phyloP scores from a whole-genome alignment of 2,797 vertebrate species.

The Lateolabrax maculatus region DNA sequence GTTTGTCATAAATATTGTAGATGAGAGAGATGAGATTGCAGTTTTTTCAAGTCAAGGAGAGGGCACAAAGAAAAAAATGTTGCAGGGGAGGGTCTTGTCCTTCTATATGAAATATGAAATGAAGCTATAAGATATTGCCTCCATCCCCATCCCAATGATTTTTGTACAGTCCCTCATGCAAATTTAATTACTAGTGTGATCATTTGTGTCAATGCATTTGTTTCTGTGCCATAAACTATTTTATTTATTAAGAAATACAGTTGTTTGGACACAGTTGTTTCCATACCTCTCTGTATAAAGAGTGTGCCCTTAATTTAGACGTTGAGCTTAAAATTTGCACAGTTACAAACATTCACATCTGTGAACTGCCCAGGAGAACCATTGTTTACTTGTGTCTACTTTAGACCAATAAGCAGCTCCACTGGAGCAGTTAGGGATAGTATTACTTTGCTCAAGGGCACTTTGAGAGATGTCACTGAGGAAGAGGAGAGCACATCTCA shows the following conservation, averaged over 20 bases:
- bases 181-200: neutral
- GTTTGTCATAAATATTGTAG: neutral
- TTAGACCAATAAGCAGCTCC: constrained; percentile 65
- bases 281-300: neutral
- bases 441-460: constrained; percentile 67
- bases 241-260: neutral
- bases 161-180: neutral
- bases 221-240: constrained; percentile 1
- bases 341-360: constrained; percentile 39
- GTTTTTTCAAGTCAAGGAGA: neutral
- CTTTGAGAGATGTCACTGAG: constrained; percentile 42
- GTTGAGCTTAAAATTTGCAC: constrained; percentile 17
- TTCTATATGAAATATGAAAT: neutral
- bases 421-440: constrained; percentile 49
- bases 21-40: neutral
- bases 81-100: no score
- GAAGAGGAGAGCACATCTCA: constrained; percentile 18
- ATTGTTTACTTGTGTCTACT: constrained; percentile 46
- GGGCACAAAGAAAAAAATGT: neutral
- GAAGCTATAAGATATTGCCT: neutral
- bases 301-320: neutral
- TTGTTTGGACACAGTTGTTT: neutral
- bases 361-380: constrained; percentile 45
- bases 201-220: neutral
- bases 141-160: neutral